A percentile compares a stretch with the other conserved stretches of the same genome.
Evolutionary conservation across 1,140 invertebrate species (phyloP).

Genomic region (Latrodectus geometricus): DNA sequence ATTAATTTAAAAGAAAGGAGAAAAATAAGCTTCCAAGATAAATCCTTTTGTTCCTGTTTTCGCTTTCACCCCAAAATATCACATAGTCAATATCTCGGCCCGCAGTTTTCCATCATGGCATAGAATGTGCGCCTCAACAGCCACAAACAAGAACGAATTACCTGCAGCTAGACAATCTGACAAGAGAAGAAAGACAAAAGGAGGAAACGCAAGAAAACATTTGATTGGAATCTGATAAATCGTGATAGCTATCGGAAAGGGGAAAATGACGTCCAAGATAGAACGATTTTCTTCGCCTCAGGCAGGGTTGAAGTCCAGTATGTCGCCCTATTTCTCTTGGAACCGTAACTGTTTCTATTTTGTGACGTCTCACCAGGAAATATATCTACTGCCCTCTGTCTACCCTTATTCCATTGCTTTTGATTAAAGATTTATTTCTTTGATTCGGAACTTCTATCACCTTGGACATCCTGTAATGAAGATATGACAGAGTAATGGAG

Average conservation of each 20-base stretch:
- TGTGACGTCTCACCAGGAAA: not conserved
- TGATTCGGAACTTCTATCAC: not conserved
- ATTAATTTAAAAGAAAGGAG: too few relatives aligned
- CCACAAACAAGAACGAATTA: constrained; percentile 51
- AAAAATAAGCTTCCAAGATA: too few relatives aligned
- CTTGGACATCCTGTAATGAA: constrained; percentile 28
- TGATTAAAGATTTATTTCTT: constrained; percentile 38
- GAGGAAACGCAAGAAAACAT: constrained; percentile 43
- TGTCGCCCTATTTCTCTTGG: constrained; percentile 6
- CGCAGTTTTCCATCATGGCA: not conserved
- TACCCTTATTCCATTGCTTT: not conserved
- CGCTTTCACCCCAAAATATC: too few relatives aligned
- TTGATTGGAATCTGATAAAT: constrained; percentile 57
- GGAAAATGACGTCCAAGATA: constrained; percentile 43
- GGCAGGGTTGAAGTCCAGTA: not conserved
- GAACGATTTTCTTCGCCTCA: constrained; percentile 32
- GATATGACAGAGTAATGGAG: not conserved
- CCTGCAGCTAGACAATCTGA: constrained; percentile 31
- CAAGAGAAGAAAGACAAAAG: constrained; percentile 27
- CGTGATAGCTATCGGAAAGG: constrained; percentile 33
- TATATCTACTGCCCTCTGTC: not conserved
- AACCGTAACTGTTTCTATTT: constrained; percentile 23
- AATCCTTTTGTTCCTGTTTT: too few relatives aligned
- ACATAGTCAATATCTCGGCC: too few relatives aligned
- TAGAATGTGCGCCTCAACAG: not conserved